Evolutionary conservation across 2,113 vertebrate genomes (phyloP).

Genomic region (Gnathonemus longibarbis): DNA sequence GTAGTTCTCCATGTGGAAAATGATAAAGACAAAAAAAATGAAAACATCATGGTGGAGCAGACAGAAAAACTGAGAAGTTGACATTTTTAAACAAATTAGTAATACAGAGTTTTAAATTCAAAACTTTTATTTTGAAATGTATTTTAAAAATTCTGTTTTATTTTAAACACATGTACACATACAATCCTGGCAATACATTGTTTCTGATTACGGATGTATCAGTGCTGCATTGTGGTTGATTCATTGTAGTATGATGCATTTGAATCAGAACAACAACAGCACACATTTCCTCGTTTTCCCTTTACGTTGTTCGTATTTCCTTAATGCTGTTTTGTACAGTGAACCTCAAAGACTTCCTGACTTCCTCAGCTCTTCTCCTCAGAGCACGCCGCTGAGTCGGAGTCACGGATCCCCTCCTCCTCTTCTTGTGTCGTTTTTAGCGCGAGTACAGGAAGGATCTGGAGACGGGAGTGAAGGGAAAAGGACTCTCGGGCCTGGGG

Average conservation of each 20-base stretch:
- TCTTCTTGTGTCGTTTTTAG: slow-evolving; percentile 33
- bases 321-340: not conserved
- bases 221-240: not conserved
- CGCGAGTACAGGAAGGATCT: slow-evolving; percentile 69
- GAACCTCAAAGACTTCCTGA: not conserved
- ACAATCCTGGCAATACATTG: not conserved
- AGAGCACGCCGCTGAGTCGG: not conserved
- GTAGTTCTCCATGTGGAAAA: not conserved
- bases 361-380: not conserved
- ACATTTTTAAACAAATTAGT: not conserved
- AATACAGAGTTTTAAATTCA: not conserved
- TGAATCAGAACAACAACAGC: not conserved
- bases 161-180: not conserved
- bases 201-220: not conserved
- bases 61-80: not conserved
- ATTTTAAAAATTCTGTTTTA: not conserved
- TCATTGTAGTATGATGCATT: not conserved
- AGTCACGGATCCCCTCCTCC: not conserved
- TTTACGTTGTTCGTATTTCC: not conserved
- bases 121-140: not conserved
- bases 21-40: not conserved
- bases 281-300: not conserved
- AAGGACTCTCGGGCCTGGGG: slow-evolving; percentile 64
- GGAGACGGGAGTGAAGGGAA: slow-evolving; percentile 58
- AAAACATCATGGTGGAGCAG: not conserved